These are phyloP conservation scores for Scaptomyza polygonia DNA, from an alignment of 2,888 invertebrate genomes.

Conservation along the genomic window DNA sequence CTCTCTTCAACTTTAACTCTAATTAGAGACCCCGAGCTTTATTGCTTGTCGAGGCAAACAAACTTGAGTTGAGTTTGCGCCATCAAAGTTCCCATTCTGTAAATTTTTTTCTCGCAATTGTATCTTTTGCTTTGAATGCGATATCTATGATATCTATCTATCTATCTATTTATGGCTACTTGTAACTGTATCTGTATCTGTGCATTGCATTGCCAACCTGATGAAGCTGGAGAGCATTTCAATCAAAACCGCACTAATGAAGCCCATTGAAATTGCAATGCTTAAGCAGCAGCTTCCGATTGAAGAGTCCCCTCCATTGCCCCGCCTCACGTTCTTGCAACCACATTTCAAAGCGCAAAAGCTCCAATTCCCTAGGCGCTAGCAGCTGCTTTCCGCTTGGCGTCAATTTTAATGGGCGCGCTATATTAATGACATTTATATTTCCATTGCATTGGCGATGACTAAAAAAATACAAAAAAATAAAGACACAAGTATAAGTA, in stretches of 20 bases:
- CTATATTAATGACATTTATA: slow-evolving; percentile 80
- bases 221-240: slow-evolving; percentile 55
- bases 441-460: slow-evolving; percentile 68
- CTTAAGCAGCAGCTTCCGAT: slow-evolving; percentile 64
- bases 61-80: slow-evolving; percentile 49
- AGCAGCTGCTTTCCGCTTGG: slow-evolving; percentile 65
- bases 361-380: slow-evolving; percentile 59
- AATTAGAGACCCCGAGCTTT: slow-evolving; percentile 33
- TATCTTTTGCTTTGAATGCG: slow-evolving; percentile 44
- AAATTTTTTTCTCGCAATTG: slow-evolving; percentile 68
- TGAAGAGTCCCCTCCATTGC: slow-evolving; percentile 13
- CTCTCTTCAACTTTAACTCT: not conserved
- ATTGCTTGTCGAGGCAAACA: slow-evolving; percentile 44
- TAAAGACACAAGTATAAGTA: slow-evolving; percentile 42
- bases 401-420: slow-evolving; percentile 75
- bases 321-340: slow-evolving; percentile 15
- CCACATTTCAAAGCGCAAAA: slow-evolving; percentile 53
- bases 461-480: slow-evolving; percentile 20
- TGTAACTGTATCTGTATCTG: slow-evolving; percentile 58
- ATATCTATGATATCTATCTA: slow-evolving; percentile 51
- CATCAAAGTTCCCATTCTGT: slow-evolving; percentile 34
- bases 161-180: slow-evolving; percentile 52
- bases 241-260: slow-evolving; percentile 76
- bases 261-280: slow-evolving; percentile 75
- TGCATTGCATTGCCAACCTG: slow-evolving; percentile 31